Evolutionary conservation across 2,797 vertebrate species (phyloP).

Genomic region (Pitangus sulphuratus): DNA sequence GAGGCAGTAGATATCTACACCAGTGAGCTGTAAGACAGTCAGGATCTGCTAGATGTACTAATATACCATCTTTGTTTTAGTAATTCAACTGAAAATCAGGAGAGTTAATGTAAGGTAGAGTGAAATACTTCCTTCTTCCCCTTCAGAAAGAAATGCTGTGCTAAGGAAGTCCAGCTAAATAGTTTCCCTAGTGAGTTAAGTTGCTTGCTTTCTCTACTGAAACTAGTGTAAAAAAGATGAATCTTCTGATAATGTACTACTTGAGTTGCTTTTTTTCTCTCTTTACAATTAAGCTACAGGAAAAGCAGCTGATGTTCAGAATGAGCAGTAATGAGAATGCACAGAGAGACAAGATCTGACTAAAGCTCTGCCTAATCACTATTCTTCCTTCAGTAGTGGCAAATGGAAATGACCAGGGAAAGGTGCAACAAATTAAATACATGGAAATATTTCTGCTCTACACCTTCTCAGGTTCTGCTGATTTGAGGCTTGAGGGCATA

Average conservation of each 20-base stretch:
- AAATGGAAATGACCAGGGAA: neutral
- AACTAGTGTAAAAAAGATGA: neutral
- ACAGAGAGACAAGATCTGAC: neutral
- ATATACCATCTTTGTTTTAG: neutral
- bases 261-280: fast-evolving
- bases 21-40: neutral
- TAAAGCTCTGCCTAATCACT: neutral
- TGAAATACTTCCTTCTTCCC: neutral
- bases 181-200: neutral
- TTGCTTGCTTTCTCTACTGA: neutral
- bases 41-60: neutral
- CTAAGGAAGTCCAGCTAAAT: neutral
- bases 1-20: neutral
- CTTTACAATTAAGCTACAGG: neutral
- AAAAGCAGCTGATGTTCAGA: neutral
- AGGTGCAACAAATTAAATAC: neutral
- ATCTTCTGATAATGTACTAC: neutral
- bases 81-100: neutral
- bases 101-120: neutral
- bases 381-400: neutral
- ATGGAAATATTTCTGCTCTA: neutral
- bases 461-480: neutral
- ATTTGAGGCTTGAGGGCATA: neutral
- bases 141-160: neutral
- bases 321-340: neutral